A percentile compares a stretch with the other conserved stretches of the same genome.
phyloP scores from a whole-genome alignment of 1,140 invertebrate species.

The Oncopodura yosiiana region DNA sequence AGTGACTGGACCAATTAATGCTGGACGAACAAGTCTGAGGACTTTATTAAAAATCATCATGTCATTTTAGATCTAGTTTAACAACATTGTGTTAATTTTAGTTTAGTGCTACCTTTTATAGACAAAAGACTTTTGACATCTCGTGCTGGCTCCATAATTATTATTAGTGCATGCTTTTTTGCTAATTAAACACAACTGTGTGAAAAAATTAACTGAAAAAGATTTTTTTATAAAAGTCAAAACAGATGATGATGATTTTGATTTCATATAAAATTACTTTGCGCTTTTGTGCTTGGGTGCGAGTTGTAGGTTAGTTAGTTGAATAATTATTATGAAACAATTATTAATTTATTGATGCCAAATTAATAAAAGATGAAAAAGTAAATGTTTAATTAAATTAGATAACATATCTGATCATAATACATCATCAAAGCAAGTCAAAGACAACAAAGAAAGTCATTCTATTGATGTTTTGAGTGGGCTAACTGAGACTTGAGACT shows the following conservation, averaged over 20 bases:
- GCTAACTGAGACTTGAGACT: too few species aligned
- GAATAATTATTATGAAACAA: background rate
- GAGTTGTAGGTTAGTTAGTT: too few species aligned
- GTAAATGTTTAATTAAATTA: background rate
- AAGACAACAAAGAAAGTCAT: background rate
- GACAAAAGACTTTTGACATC: slow-evolving; percentile 27
- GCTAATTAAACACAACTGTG: too few species aligned
- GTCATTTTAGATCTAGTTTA: background rate
- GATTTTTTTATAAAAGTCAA: too few species aligned
- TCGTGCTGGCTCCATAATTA: slow-evolving; percentile 9
- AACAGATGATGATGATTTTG: too few species aligned
- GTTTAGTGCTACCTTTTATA: slow-evolving; percentile 24
- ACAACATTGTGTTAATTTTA: background rate
- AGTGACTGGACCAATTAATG: slow-evolving; percentile 64
- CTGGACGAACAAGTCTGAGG: slow-evolving; percentile 82
- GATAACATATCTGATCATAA: background rate
- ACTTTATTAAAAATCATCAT: background rate
- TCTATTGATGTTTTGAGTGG: too few species aligned
- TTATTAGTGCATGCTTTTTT: too few species aligned
- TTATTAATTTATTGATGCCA: background rate
- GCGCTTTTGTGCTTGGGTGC: too few species aligned
- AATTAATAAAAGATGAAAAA: background rate
- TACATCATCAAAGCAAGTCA: background rate
- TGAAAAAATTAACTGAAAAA: too few species aligned
- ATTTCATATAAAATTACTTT: too few species aligned